Percentiles rank a stretch among this genome's conserved stretches.
Evolutionary conservation across 2,888 invertebrate genomes (phyloP).

Genomic region (Oithona nana): DNA sequence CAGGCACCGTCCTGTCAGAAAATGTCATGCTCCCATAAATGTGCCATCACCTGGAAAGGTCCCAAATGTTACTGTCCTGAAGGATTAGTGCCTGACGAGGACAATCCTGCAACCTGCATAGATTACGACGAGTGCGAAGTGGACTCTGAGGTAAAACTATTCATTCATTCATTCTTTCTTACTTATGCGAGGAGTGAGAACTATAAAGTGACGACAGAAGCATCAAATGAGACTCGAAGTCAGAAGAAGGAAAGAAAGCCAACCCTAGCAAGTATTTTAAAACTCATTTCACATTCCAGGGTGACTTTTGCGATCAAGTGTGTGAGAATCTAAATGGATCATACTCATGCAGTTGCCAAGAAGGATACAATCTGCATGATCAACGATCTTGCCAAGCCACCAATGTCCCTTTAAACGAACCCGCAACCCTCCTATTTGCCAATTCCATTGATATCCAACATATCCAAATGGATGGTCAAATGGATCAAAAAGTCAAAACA

Average conservation of each 20-base stretch:
- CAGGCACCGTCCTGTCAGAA: slow-evolving; percentile 18
- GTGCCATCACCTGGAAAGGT: slow-evolving; percentile 48
- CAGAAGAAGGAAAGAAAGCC: no score
- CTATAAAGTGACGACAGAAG: no score
- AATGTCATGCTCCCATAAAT: slow-evolving; percentile 43
- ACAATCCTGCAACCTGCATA: slow-evolving; percentile 28
- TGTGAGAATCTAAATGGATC: slow-evolving; percentile 48
- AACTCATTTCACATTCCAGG: not conserved
- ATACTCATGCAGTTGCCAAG: slow-evolving; percentile 49
- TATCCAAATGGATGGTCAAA: slow-evolving; percentile 37
- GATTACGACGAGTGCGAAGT: slow-evolving; percentile 58
- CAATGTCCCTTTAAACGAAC: slow-evolving; percentile 39
- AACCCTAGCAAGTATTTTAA: no score
- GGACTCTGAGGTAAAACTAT: slow-evolving; percentile 23
- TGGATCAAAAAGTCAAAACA: slow-evolving; percentile 18
- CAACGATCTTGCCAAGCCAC: slow-evolving; percentile 40
- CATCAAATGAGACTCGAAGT: no score
- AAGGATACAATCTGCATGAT: slow-evolving; percentile 43
- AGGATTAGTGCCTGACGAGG: slow-evolving; percentile 43
- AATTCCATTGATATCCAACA: slow-evolving; percentile 45
- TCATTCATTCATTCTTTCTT: not conserved
- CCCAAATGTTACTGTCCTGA: slow-evolving; percentile 51
- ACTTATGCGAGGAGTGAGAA: no score
- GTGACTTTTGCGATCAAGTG: slow-evolving; percentile 44
- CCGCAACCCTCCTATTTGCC: slow-evolving; percentile 45